Base-by-base conservation (phyloP, 2,113 vertebrate species). In the Ranitomeya imitator region DNA sequence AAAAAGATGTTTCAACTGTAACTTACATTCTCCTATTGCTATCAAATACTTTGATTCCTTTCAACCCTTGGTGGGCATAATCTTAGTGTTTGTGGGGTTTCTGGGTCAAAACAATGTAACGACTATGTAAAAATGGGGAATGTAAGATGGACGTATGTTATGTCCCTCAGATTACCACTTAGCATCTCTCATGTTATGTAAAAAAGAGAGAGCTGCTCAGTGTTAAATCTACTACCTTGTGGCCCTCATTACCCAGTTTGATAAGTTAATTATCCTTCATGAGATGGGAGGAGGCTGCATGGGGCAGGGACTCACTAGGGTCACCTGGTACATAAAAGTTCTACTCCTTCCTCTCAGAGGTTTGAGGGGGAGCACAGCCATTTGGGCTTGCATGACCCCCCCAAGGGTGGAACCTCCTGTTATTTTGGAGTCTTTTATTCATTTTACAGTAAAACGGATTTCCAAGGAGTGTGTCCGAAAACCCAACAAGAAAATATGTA, bases 401-500 rank as follows among this genome's bases (percentile, higher is more conserved):
- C 95, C 83, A 92, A 94, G 95, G 93, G 89, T 96, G 96, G 97
- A 98, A 96, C 95, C 95, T 98, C 94, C 96, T 99, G 97, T 99
- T 99, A 99, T 99, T 99, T 98, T 99, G 97, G 97, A 99, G 98
- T 99, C 96, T 99, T 97, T 95, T 97, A 98, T 99, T 99, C 97
- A 99, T 98, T 99, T 99, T 98, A 97, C 98, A 99, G 98, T 99
- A 97, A 99, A 99, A 96, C 97, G 98, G 97, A 99, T 99, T 99
- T 99, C 98, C 97, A 99, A 99, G 98, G 98, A 99, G 98, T 99
- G 98, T 97, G 96, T 98, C 96, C 96, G 98, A 98, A 99, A 99
- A 97, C 98, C 98, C 97, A 99, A 99, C 98, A 99, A 99, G 97
- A 99, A 99, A 99, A 99, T 99, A 95, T 99, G 98, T 99, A 99